Conservation (phyloP, 2,113 vertebrate species). For the Hucho hucho region DNA sequence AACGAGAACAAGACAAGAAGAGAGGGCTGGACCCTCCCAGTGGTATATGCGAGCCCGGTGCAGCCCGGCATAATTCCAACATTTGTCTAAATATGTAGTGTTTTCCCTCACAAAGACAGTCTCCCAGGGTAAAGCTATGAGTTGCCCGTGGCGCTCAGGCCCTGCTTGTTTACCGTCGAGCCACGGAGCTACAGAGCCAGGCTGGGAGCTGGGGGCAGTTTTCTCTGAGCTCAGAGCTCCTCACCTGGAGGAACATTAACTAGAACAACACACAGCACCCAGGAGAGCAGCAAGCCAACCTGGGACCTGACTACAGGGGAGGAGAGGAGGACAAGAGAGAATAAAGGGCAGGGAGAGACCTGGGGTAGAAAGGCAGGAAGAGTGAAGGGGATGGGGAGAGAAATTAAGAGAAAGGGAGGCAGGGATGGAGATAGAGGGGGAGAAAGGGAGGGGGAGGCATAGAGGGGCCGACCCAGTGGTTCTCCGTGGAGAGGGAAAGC, state of each 20-base stretch:
- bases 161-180: constrained; percentile 45
- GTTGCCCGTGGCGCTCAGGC: constrained; percentile 31
- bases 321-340: constrained; percentile 17
- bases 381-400: constrained; percentile 18
- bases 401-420: constrained; percentile 28
- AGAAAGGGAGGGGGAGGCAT: neutral
- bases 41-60: constrained; percentile 38
- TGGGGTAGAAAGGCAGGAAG: constrained; percentile 1
- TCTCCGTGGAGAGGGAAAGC: constrained; percentile 88
- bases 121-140: constrained; percentile 49
- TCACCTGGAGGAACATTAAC: constrained; percentile 47
- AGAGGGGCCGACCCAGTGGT: constrained; percentile 28
- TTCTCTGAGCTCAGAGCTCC: constrained; percentile 33
- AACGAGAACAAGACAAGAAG: neutral
- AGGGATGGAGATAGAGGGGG: constrained; percentile 46
- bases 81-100: constrained; percentile 52
- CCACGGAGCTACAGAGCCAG: neutral
- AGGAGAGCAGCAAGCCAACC: neutral
- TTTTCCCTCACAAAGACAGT: constrained; percentile 62
- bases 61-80: constrained; percentile 53
- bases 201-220: constrained; percentile 20
- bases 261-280: constrained; percentile 49
- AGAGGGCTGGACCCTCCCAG: constrained; percentile 51
- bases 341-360: constrained; percentile 28
- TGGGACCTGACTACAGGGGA: constrained; percentile 7